A percentile compares a stretch with the other conserved stretches of the same genome.
phyloP scores from a whole-genome alignment of 2,888 invertebrate species.

The Monopis laevigella region DNA sequence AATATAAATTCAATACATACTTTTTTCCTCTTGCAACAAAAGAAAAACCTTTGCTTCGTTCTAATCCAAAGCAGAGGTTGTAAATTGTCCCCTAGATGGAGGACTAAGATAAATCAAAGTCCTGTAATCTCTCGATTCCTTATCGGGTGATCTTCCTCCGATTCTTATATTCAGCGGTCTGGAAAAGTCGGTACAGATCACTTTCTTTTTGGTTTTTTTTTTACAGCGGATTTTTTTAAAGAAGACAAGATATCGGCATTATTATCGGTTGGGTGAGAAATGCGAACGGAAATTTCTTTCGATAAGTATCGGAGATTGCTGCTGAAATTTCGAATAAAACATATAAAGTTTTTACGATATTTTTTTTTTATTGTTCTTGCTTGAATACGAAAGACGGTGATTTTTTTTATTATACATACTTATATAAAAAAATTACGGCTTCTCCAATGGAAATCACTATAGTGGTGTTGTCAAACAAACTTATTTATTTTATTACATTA shows the following conservation, averaged over 20 bases:
- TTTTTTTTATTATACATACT: too few species aligned
- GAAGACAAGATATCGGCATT: background rate
- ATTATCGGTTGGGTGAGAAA: background rate
- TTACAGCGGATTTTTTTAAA: background rate
- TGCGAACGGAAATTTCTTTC: background rate
- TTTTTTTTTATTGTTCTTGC: too few species aligned
- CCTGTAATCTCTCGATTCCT: slow-evolving; percentile 12
- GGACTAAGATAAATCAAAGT: slow-evolving; percentile 12
- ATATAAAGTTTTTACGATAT: too few species aligned
- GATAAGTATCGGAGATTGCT: too few species aligned
- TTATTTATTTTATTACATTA: too few species aligned
- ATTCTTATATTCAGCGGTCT: slow-evolving; percentile 13
- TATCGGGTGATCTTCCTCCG: slow-evolving; percentile 7
- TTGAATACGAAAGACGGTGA: too few species aligned
- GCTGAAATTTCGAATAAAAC: too few species aligned
- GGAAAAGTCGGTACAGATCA: slow-evolving; percentile 12
- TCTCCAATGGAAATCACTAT: too few species aligned
- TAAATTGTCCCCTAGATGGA: slow-evolving; percentile 13
- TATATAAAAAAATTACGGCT: too few species aligned
- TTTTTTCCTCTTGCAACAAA: slow-evolving; percentile 4
- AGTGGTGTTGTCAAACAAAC: too few species aligned
- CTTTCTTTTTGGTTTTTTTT: background rate
- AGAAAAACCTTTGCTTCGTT: slow-evolving; percentile 1
- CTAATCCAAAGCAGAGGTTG: slow-evolving; percentile 11
- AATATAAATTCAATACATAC: slow-evolving; percentile 7